Conservation (phyloP, 2,888 invertebrate species). For the Apamea sordens region DNA sequence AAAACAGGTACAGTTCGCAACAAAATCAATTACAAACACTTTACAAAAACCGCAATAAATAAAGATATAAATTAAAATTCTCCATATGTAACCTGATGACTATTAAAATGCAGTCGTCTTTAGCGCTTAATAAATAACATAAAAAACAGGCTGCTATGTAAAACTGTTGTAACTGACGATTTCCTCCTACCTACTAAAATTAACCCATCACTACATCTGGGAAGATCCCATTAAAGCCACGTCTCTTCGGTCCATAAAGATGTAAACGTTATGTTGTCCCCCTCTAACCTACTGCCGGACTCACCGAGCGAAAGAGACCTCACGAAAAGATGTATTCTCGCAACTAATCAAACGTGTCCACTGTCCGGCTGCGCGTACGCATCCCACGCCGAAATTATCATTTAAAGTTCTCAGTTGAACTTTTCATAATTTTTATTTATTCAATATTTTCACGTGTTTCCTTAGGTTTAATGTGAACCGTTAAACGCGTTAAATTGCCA, state of each 20-base stretch:
- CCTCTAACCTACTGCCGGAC: slow-evolving; percentile 66
- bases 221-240: slow-evolving; percentile 87
- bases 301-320: slow-evolving; percentile 77
- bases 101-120: slow-evolving; percentile 69
- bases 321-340: slow-evolving; percentile 81
- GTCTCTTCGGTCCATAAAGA: slow-evolving; percentile 86
- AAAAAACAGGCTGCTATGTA: slow-evolving; percentile 83
- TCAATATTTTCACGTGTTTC: slow-evolving; percentile 46
- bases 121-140: slow-evolving; percentile 79
- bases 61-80: slow-evolving; percentile 65
- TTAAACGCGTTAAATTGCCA: slow-evolving; percentile 63
- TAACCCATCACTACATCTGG: slow-evolving; percentile 81
- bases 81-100: slow-evolving; percentile 56
- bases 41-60: slow-evolving; percentile 53
- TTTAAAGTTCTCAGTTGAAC: slow-evolving; percentile 40
- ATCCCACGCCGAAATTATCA: slow-evolving; percentile 79
- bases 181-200: slow-evolving; percentile 88
- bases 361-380: slow-evolving; percentile 85
- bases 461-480: slow-evolving; percentile 47
- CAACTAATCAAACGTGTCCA: slow-evolving; percentile 88
- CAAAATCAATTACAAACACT: slow-evolving; percentile 46
- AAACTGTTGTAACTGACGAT: slow-evolving; percentile 78
- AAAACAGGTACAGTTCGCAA: slow-evolving; percentile 47
- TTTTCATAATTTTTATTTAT: slow-evolving; percentile 32
- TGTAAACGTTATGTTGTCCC: slow-evolving; percentile 82